Evolutionary conservation across 2,888 invertebrate genomes (phyloP), one percentile per base, ranked within the genome.

Genomic region (Drosophila koepferae): DNA sequence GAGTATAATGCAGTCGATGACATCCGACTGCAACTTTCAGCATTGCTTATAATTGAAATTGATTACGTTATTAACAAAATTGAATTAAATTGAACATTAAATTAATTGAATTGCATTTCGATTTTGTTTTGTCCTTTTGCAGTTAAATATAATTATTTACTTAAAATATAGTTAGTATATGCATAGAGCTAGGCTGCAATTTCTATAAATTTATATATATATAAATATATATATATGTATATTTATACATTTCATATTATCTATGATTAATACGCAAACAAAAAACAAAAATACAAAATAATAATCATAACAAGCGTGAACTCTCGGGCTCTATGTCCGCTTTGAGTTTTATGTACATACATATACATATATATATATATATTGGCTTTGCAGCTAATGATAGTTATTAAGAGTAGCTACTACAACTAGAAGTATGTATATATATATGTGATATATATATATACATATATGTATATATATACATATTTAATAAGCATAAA

Each of bases 381-480:
- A 61, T 53, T 61, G 23, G 14, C 18, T 38, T 48, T 49, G 36
- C 66, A 54, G 55, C 43, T 51, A 61, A 23, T 61, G 55, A 60
- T 59, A 59, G 54, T 40, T 51, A 34, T 23, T 28, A 40, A 38
- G 43, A 51, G 36, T 56, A 56, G 43, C 34, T 54, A n/a, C 44
- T 18, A 63, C n/a, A n/a, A 43, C n/a, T 48, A 51, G 41, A 43
- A 4, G 14, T 40, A 20, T 53, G 36, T 38, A 1, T 28, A 38
- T 38, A 16, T 20, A 28, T 5, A 14, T 36, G 10, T 28, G n/a
- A 12, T 31, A 14, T 18, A 8, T 34, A 20, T 20, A 3, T 10
- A 12, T 20, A 34, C 7, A 14, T 10, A 10, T 31, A 12, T 16
- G 40, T 2, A 12, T 14, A 31, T 36, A 20, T 41, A 5, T 14